phyloP scores from a whole-genome alignment of 2,113 vertebrate species.

The Takifugu flavidus region DNA sequence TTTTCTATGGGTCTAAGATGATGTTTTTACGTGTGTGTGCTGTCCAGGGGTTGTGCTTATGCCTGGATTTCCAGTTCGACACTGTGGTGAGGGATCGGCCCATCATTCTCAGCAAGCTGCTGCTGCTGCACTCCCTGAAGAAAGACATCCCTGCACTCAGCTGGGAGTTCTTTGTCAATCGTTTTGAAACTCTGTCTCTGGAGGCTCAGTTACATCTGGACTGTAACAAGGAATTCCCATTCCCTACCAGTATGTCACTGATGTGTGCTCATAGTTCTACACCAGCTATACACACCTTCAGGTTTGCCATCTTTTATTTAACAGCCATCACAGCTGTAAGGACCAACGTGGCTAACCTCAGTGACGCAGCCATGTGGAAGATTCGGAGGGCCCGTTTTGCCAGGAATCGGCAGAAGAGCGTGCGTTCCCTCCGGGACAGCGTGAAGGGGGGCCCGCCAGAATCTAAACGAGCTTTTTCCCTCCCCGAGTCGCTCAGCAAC shows the following conservation, averaged over 20 bases:
- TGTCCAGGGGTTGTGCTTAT: constrained; percentile 90
- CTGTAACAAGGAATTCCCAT: constrained; percentile 99
- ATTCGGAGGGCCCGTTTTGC: constrained; percentile 96
- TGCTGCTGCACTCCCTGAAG: constrained; percentile 93
- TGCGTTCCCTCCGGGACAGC: constrained; percentile 93
- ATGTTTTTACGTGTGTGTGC: constrained; percentile 17
- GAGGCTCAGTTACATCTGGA: constrained; percentile 98
- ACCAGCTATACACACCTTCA: not conserved
- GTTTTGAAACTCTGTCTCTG: constrained; percentile 96
- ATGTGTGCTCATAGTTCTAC: not conserved
- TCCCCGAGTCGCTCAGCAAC: constrained; percentile 91
- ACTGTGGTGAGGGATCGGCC: constrained; percentile 96
- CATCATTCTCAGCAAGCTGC: constrained; percentile 94
- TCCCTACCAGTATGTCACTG: constrained; percentile 89
- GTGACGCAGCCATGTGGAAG: constrained; percentile 96
- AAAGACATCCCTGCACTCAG: constrained; percentile 95
- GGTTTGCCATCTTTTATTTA: constrained; percentile 1
- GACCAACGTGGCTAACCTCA: constrained; percentile 96
- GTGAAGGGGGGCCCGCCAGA: constrained; percentile 84
- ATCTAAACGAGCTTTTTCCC: constrained; percentile 92
- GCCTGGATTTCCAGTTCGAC: constrained; percentile 98
- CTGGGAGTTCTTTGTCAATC: constrained; percentile 99
- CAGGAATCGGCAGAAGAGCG: constrained; percentile 96
- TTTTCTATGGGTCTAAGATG: not conserved
- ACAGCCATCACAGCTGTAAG: constrained; percentile 96